Conservation (phyloP, 2,113 vertebrate species). For the Sylvietta virens region DNA sequence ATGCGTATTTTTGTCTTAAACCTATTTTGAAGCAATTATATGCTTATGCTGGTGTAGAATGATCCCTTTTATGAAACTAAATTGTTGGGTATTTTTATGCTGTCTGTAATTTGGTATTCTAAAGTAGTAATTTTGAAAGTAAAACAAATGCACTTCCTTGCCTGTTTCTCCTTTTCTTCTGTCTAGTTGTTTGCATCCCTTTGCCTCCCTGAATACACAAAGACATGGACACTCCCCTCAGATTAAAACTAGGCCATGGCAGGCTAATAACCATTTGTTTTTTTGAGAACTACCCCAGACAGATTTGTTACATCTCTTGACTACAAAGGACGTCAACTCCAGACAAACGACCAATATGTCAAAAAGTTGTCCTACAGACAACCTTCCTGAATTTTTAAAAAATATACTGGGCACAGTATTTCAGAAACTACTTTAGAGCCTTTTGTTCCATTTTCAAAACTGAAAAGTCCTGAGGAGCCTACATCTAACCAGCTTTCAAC, state of each 20-base stretch:
- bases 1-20: neutral
- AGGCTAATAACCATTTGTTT: neutral
- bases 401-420: neutral
- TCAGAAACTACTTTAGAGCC: neutral
- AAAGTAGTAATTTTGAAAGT: neutral
- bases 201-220: neutral
- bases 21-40: neutral
- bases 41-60: neutral
- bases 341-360: neutral
- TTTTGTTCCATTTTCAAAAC: neutral
- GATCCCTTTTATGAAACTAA: neutral
- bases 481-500: neutral
- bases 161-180: neutral
- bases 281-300: neutral
- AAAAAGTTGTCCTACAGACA: neutral
- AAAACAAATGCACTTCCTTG: neutral
- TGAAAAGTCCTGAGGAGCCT: neutral
- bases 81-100: neutral
- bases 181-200: neutral
- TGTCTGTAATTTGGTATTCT: constrained; percentile 3
- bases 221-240: neutral
- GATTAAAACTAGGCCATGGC: neutral
- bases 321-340: neutral
- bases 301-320: neutral
- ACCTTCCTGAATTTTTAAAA: neutral